Evolutionary conservation across 2,888 invertebrate genomes (phyloP).

Genomic region (Platerodrilus igneus): DNA sequence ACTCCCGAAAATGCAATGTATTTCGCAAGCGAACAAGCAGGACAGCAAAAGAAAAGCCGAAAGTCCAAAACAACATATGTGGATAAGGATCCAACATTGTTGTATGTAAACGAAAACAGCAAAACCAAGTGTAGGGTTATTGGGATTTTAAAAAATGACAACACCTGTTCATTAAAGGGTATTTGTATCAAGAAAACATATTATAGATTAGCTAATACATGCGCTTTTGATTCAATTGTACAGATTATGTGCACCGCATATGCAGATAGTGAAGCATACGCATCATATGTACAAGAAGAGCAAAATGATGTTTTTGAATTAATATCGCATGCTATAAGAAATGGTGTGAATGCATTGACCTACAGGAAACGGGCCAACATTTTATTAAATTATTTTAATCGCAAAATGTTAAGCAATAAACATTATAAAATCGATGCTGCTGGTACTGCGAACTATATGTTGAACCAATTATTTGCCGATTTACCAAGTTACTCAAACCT

Average conservation of each 20-base stretch:
- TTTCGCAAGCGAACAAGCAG: no score
- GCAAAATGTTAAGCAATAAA: not conserved
- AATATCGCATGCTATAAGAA: not conserved
- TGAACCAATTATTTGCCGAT: slow-evolving; percentile 1
- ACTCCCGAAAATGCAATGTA: no score
- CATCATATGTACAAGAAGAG: no score
- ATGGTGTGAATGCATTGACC: not conserved
- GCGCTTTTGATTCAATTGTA: not conserved
- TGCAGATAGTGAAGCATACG: no score
- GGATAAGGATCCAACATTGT: slow-evolving; percentile 2
- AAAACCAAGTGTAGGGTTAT: slow-evolving; percentile 4
- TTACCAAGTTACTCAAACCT: not conserved
- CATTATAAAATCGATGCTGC: not conserved
- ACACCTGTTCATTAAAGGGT: not conserved
- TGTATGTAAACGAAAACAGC: slow-evolving; percentile 5
- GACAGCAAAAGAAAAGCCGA: not conserved
- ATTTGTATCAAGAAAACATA: not conserved
- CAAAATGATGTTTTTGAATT: slow-evolving; percentile 3
- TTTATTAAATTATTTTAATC: not conserved
- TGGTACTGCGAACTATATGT: not conserved
- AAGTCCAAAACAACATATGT: slow-evolving; percentile 1
- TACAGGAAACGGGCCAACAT: not conserved
- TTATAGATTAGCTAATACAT: slow-evolving; percentile 2
- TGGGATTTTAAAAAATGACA: slow-evolving; percentile 7
- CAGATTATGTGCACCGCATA: not conserved